Conservation (phyloP, 2,888 invertebrate genomes). For the Caenorhabditis wallacei region DNA sequence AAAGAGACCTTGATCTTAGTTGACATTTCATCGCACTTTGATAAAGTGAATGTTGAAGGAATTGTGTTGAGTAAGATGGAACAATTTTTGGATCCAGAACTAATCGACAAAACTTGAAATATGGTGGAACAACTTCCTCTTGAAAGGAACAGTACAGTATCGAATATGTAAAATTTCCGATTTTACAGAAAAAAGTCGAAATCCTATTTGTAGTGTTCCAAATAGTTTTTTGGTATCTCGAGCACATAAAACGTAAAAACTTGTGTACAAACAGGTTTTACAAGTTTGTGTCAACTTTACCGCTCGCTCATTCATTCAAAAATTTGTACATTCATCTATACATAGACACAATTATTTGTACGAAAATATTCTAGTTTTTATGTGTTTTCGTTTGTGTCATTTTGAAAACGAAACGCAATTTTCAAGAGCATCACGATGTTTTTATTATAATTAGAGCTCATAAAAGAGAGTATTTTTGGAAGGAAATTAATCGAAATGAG, state of each 20-base stretch:
- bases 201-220: too few species aligned
- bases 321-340: constrained; percentile 28
- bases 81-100: constrained; percentile 11
- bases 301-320: constrained; percentile 8
- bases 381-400: constrained; percentile 17
- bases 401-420: neutral
- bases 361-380: constrained; percentile 38
- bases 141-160: too few species aligned
- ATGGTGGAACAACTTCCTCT: too few species aligned
- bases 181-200: too few species aligned
- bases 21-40: constrained; percentile 47
- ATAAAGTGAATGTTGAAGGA: neutral
- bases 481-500: constrained; percentile 40
- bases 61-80: too few species aligned
- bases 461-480: constrained; percentile 2
- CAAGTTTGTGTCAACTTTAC: constrained; percentile 54
- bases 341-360: constrained; percentile 30
- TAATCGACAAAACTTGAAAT: constrained; percentile 15
- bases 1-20: constrained; percentile 51
- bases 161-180: too few species aligned
- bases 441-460: constrained; percentile 54
- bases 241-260: constrained; percentile 26
- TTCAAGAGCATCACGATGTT: constrained; percentile 51
- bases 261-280: constrained; percentile 36
- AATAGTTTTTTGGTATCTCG: constrained; percentile 4